Percentiles rank a stretch among this genome's conserved stretches.
These are phyloP conservation scores for Leptinotarsa lineolata DNA, from an alignment of 1,140 invertebrate species.

Conservation along the genomic window DNA sequence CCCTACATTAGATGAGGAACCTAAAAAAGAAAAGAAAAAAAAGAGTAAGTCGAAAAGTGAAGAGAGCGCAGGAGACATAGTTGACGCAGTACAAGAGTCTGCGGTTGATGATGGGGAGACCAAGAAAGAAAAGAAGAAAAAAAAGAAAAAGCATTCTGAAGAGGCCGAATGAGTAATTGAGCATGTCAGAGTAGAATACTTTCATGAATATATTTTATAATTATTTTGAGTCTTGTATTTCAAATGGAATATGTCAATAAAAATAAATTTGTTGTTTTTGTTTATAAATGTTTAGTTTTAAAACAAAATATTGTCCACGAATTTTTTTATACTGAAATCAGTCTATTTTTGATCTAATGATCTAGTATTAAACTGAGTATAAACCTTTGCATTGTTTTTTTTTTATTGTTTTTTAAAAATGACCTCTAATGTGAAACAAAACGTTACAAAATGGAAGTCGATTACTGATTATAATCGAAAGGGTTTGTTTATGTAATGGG, in stretches of 20 bases:
- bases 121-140: slow-evolving; percentile 15
- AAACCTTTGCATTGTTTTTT: too few species aligned
- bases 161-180: not conserved
- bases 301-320: not conserved
- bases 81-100: not conserved
- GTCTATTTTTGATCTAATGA: slow-evolving; percentile 1
- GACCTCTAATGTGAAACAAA: too few species aligned
- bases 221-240: too few species aligned
- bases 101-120: not conserved
- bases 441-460: too few species aligned
- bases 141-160: slow-evolving; percentile 11
- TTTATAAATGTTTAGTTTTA: too few species aligned
- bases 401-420: too few species aligned
- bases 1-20: not conserved
- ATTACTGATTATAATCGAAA: too few species aligned
- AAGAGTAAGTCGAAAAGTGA: slow-evolving; percentile 18
- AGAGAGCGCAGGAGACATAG: not conserved
- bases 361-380: too few species aligned
- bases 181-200: not conserved
- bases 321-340: not conserved
- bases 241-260: too few species aligned
- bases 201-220: too few species aligned
- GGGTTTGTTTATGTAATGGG: too few species aligned
- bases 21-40: slow-evolving; percentile 16
- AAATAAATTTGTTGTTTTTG: too few species aligned